phyloP scores from a whole-genome alignment of 2,888 invertebrate genomes.

The Drosophila parthenogenetica region DNA sequence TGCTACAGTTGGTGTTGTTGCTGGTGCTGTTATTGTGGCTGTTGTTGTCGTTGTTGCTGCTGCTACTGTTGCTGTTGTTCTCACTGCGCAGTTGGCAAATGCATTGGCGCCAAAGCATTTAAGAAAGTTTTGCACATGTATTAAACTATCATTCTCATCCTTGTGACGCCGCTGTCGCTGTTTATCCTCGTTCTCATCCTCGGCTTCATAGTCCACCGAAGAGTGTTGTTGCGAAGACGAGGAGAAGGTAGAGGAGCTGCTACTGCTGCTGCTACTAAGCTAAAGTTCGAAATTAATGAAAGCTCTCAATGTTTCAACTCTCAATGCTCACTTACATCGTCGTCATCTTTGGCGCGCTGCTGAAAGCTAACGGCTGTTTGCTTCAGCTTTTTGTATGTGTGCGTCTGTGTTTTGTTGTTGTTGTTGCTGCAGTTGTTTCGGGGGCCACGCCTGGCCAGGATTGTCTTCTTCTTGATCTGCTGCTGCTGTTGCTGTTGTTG shows the following conservation, averaged over 20 bases:
- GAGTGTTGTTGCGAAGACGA: conserved; percentile 73
- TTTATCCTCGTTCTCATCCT: conserved; percentile 78
- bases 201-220: conserved; percentile 76
- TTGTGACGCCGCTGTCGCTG: conserved; percentile 60
- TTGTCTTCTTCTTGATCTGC: conserved; percentile 52
- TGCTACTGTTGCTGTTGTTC: conserved; percentile 12
- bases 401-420: conserved; percentile 23
- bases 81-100: conserved; percentile 35
- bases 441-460: conserved; percentile 35
- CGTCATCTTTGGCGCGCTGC: conserved; percentile 54
- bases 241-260: conserved; percentile 66
- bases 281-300: conserved; percentile 1
- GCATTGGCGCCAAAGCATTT: conserved; percentile 79
- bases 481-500: conserved; percentile 22
- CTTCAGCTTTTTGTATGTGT: conserved; percentile 44
- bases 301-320: background rate
- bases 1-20: conserved; percentile 5
- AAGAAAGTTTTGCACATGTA: conserved; percentile 82
- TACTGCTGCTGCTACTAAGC: conserved; percentile 64
- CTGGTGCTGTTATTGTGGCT: background rate
- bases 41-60: conserved; percentile 5
- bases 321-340: conserved; percentile 55
- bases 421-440: conserved; percentile 13
- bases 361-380: conserved; percentile 49
- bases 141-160: conserved; percentile 71